Percentiles rank a stretch among this genome's conserved stretches.
These are phyloP conservation scores for Pegoplata infirma DNA, from an alignment of 2,888 invertebrate genomes.

Conservation along the genomic window DNA sequence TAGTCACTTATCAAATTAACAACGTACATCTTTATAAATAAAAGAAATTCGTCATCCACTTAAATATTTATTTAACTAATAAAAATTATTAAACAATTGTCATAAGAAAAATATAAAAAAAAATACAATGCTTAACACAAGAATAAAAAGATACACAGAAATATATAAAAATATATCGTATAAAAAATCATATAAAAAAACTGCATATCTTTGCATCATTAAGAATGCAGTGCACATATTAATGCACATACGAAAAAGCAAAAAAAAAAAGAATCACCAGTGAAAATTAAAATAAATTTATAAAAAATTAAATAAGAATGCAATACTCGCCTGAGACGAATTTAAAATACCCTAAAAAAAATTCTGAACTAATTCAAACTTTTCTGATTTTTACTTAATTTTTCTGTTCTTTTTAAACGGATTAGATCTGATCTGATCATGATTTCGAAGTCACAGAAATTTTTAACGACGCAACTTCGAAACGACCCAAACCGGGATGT, in stretches of 20 bases:
- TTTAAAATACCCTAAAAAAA: background rate
- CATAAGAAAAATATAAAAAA: constrained; percentile 11
- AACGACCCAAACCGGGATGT: too few relatives aligned
- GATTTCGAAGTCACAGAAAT: too few relatives aligned
- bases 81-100: background rate
- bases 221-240: constrained; percentile 52
- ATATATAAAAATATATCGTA: too few relatives aligned
- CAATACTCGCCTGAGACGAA: too few relatives aligned
- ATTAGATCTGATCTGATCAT: too few relatives aligned
- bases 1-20: background rate
- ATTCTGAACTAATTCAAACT: too few relatives aligned
- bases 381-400: too few relatives aligned
- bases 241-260: background rate
- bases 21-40: too few relatives aligned
- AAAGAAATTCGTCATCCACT: background rate
- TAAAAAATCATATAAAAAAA: constrained; percentile 14
- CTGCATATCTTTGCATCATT: constrained; percentile 55
- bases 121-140: constrained; percentile 26
- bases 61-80: background rate
- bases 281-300: background rate
- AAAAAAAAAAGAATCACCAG: constrained; percentile 3
- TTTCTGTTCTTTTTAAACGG: too few relatives aligned
- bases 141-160: background rate
- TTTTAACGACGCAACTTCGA: too few relatives aligned
- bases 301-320: constrained; percentile 21